These are phyloP conservation scores for Notospermus geniculatus DNA, from an alignment of 1,140 invertebrate species.

Conservation along the genomic window DNA sequence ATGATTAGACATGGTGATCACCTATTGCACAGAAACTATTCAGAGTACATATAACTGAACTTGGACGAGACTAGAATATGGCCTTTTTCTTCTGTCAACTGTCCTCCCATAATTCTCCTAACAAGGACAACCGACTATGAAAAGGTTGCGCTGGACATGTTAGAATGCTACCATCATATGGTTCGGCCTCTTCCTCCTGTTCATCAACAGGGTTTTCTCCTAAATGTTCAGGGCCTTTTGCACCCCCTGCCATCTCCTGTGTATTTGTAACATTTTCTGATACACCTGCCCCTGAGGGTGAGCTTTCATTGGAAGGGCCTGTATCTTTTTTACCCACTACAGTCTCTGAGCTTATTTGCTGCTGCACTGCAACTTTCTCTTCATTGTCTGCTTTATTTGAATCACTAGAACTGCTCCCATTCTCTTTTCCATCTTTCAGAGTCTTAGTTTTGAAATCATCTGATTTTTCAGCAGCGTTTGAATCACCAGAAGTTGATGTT, in stretches of 20 bases:
- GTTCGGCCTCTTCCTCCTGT: constrained; percentile 37
- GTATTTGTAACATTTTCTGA: constrained; percentile 52
- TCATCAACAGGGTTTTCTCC: constrained; percentile 61
- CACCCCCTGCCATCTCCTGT: constrained; percentile 28
- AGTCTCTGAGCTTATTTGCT: constrained; percentile 23
- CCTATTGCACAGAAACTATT: too few species aligned
- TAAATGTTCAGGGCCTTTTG: constrained; percentile 17
- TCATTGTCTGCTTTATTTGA: too few species aligned
- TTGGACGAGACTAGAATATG: too few species aligned
- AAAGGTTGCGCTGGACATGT: constrained; percentile 70
- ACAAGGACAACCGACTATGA: constrained; percentile 69
- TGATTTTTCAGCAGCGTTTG: too few species aligned
- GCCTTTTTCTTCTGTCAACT: not conserved
- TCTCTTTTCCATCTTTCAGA: too few species aligned
- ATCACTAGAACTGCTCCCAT: too few species aligned
- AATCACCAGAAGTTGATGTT: too few species aligned
- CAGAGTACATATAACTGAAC: too few species aligned
- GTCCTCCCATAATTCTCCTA: constrained; percentile 63
- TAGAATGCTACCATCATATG: constrained; percentile 61
- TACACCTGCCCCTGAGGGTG: constrained; percentile 18
- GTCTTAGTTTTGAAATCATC: too few species aligned
- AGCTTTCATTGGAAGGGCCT: constrained; percentile 15
- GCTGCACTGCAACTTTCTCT: too few species aligned
- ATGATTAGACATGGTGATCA: too few species aligned
- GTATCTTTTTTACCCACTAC: constrained; percentile 8